Evolutionary conservation across 2,888 invertebrate genomes (phyloP), one percentile per base, ranked within the genome.

Genomic region (Drosophila aldrichi): DNA sequence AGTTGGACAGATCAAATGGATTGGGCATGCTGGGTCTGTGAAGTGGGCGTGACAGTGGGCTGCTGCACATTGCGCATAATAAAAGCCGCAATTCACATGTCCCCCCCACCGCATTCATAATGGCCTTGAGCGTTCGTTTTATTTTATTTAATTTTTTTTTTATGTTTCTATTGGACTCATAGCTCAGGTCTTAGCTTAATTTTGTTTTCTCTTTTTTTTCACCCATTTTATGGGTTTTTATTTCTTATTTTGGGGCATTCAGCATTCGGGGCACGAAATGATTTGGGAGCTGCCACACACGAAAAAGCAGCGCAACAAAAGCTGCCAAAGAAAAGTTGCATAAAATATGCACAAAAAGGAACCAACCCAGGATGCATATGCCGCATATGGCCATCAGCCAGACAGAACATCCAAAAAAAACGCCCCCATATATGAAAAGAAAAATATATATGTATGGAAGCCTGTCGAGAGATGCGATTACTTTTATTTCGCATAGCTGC

Each of bases 11-110:
- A 34, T 68, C 34, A 57, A 57, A 66, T 48, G 38, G 41, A 34
- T 48, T 43, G 40, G 6, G 6, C 14, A 8, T 10, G 38, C 5
- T 14, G 41, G 12, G 32, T 32, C 18, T 7, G 32, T 7, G 22
- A n/a, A 16, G 38, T 43, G 55, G 54, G 61, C 40, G 51, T 67
- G 20, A 8, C 40, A 38, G 57, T 48, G 38, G 59, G 32, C 52
- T 51, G 55, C 48, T 63, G 70, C 46, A 62, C 9, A 14, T 43
- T 49, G 64, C 54, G 77, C 59, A 55, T 73, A 63, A 67, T 68
- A 74, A 77, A 74, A 69, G 36, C 63, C 61, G 43, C 81, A 70
- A 77, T 74, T 74, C 62, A 62, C 77, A 72, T 70, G 65, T 82
- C 56, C 77, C 25, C 49, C n/a, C 20, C 20, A 2, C 59, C 56